phyloP scores from a whole-genome alignment of 30 jellyfish, hydroid and myxozoan genomes.

The Mastigias papua region DNA sequence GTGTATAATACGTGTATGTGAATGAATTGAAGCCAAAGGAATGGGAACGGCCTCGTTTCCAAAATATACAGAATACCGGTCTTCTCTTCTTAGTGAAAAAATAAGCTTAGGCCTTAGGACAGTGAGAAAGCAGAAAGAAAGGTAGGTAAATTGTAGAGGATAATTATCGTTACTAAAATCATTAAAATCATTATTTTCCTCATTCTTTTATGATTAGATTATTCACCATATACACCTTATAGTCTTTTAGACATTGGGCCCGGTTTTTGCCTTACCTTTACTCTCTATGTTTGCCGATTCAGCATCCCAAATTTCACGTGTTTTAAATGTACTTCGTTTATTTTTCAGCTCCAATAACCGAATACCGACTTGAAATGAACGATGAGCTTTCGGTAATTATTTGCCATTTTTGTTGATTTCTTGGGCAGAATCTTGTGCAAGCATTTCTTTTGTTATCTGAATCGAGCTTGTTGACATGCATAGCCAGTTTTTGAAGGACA shows the following conservation, averaged over 20 bases:
- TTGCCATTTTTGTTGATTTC: not conserved
- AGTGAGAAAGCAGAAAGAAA: too few relatives aligned
- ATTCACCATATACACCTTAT: not conserved
- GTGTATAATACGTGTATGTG: too few relatives aligned
- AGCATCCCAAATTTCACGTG: not conserved
- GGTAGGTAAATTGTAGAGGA: too few relatives aligned
- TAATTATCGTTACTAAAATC: not conserved
- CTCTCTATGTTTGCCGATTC: not conserved
- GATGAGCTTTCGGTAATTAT: slow-evolving; percentile 74
- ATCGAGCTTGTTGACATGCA: too few relatives aligned
- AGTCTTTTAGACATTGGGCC: too few relatives aligned
- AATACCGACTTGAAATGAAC: slow-evolving; percentile 95
- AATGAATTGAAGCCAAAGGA: too few relatives aligned
- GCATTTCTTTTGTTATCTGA: not conserved
- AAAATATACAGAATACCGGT: too few relatives aligned
- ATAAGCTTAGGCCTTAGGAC: too few relatives aligned
- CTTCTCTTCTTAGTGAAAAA: too few relatives aligned
- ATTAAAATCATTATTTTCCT: not conserved
- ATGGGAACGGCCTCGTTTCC: too few relatives aligned
- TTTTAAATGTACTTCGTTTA: not conserved
- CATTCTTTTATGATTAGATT: not conserved
- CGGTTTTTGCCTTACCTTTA: too few relatives aligned
- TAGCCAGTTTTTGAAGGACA: too few relatives aligned
- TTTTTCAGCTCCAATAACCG: slow-evolving; percentile 87
- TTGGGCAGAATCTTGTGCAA: not conserved